A percentile compares a stretch with the other conserved stretches of the same genome.
phyloP scores from a whole-genome alignment of 1,140 invertebrate species.

The Ectropis grisescens region DNA sequence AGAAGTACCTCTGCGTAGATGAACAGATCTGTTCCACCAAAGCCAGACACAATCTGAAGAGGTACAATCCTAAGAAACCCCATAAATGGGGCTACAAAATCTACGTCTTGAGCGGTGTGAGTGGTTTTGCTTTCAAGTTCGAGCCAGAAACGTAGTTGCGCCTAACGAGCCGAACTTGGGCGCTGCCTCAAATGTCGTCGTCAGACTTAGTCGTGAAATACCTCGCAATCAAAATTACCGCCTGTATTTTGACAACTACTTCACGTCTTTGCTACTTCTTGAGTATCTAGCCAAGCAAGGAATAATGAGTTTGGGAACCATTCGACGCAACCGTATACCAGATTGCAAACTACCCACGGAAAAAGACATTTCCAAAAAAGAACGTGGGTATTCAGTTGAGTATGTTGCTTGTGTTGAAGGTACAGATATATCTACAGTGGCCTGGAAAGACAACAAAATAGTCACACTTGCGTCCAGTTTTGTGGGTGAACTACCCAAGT shows the following conservation, averaged over 20 bases:
- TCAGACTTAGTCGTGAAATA: too few relatives aligned
- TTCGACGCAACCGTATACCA: too few relatives aligned
- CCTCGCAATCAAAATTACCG: too few relatives aligned
- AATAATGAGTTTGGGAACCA: too few relatives aligned
- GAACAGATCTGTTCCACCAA: conserved; percentile 32
- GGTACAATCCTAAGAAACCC: conserved; percentile 26
- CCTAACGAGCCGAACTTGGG: conserved; percentile 13
- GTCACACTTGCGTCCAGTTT: conserved; percentile 1
- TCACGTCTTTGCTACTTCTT: too few relatives aligned
- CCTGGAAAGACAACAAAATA: too few relatives aligned
- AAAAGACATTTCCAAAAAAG: conserved; percentile 12
- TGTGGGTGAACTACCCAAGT: conserved; percentile 2
- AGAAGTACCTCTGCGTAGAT: conserved; percentile 20
- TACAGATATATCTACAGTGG: conserved; percentile 7
- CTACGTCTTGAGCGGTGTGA: conserved; percentile 42
- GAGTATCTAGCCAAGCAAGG: too few relatives aligned
- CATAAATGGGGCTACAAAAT: too few relatives aligned
- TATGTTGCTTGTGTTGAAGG: conserved; percentile 10
- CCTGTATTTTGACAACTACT: too few relatives aligned
- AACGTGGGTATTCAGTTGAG: conserved; percentile 11
- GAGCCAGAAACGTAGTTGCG: conserved; percentile 10
- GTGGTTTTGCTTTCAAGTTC: conserved; percentile 35
- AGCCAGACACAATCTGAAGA: conserved; percentile 17
- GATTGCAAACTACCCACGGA: conserved; percentile 9
- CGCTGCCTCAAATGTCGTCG: too few relatives aligned